Evolutionary conservation across 2,113 vertebrate species (phyloP).

Genomic region (Ondatra zibethicus): DNA sequence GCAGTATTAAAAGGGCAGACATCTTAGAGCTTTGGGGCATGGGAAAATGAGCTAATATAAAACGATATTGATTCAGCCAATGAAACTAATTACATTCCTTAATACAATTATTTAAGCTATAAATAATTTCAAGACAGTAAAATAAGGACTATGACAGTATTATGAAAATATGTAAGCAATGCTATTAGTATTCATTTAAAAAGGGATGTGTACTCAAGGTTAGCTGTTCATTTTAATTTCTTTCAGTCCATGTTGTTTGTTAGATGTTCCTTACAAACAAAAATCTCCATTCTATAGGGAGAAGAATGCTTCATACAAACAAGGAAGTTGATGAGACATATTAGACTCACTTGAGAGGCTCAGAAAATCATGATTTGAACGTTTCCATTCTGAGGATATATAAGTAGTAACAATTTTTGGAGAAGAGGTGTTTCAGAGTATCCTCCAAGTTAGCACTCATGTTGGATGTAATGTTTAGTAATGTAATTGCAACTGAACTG

Average conservation of each 20-base stretch:
- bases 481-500: too few species aligned
- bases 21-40: background rate
- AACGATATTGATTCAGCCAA: background rate
- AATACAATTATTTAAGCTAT: background rate
- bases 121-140: background rate
- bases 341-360: background rate
- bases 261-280: fast-evolving
- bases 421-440: too few species aligned
- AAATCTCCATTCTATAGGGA: background rate
- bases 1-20: background rate
- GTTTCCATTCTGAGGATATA: background rate
- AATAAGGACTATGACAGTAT: background rate
- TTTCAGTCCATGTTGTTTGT: background rate
- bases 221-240: background rate
- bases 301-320: background rate
- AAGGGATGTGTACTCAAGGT: background rate
- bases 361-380: background rate
- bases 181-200: background rate
- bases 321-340: too few species aligned
- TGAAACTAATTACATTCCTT: background rate
- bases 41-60: background rate
- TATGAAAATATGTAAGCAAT: background rate
- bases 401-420: background rate
- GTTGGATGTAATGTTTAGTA: background rate
- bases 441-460: background rate